phyloP scores from a whole-genome alignment of 2,797 vertebrate species.

The Ctenosaura bakeri region DNA sequence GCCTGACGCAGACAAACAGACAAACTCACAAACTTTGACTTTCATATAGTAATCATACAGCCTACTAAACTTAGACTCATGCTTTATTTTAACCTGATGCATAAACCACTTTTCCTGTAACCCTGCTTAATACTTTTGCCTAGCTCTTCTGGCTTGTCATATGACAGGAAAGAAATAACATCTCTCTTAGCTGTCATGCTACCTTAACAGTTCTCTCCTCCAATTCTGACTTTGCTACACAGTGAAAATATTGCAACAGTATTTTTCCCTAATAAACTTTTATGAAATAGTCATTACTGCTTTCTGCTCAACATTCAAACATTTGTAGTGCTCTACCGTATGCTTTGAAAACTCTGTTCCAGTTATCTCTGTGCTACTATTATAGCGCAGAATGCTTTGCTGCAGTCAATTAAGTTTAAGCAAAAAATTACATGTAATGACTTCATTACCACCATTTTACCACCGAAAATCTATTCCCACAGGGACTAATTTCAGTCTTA shows the following conservation, averaged over 20 bases:
- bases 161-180: not conserved
- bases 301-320: not conserved
- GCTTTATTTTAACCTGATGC: not conserved
- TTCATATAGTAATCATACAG: not conserved
- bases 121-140: not conserved
- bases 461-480: not conserved
- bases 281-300: not conserved
- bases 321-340: not conserved
- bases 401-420: conserved; percentile 5
- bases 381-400: not conserved
- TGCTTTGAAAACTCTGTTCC: not conserved
- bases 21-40: too few relatives aligned
- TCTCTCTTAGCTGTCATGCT: not conserved
- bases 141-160: not conserved
- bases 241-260: not conserved
- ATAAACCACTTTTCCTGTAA: not conserved
- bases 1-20: too few relatives aligned
- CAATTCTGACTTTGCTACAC: not conserved
- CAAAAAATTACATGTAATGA: not conserved
- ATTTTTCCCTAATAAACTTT: not conserved
- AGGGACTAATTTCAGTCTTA: not conserved
- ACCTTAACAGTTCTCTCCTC: not conserved
- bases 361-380: not conserved
- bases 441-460: not conserved
- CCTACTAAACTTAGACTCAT: not conserved